A percentile compares a stretch with the other conserved stretches of the same genome.
Evolutionary conservation across 2,113 vertebrate species (phyloP).

Genomic region (Empidonax alnorum): DNA sequence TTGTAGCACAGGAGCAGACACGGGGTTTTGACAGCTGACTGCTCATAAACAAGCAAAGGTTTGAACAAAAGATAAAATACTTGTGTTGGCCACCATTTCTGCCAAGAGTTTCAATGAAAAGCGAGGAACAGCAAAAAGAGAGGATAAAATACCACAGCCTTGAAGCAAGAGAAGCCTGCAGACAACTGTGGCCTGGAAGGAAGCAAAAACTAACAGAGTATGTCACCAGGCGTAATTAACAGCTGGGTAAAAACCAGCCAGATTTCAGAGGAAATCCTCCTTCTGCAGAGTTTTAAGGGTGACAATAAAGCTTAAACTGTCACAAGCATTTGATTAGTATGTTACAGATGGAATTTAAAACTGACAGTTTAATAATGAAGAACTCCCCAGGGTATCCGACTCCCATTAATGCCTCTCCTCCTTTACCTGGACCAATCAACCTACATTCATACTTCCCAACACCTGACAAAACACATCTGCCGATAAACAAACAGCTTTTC

Average conservation of each 20-base stretch:
- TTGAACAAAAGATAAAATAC: background rate
- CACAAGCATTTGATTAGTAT: background rate
- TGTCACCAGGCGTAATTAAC: background rate
- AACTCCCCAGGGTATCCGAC: background rate
- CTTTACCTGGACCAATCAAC: background rate
- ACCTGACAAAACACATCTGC: constrained; percentile 37
- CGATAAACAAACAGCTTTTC: background rate
- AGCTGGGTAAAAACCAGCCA: background rate
- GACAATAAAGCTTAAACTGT: constrained; percentile 38
- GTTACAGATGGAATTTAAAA: constrained; percentile 18
- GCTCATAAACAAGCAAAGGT: constrained; percentile 2
- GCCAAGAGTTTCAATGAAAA: background rate
- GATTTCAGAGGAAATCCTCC: constrained; percentile 30
- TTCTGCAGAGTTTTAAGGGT: constrained; percentile 29
- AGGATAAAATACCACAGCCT: background rate
- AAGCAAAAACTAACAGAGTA: background rate
- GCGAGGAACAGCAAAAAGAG: background rate
- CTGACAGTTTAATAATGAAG: constrained; percentile 2
- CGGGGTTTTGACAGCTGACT: background rate
- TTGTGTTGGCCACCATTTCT: background rate
- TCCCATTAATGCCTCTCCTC: background rate
- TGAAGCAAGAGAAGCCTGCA: background rate
- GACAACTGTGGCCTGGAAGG: background rate
- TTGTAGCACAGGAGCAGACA: background rate
- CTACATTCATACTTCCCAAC: background rate